Percentiles rank a stretch among this genome's conserved stretches.
Evolutionary conservation across 2,113 vertebrate genomes (phyloP).

Genomic region (Xenopus tropicalis): UCB_Xtro_10.0 CM004445.2:101626001-101626500

Average conservation of each 20-base stretch:
- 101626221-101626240: conserved; percentile 10
- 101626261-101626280: conserved; percentile 10
- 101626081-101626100: background rate
- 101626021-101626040: background rate
- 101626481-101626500: conserved; percentile 65
- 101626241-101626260: conserved; percentile 10
- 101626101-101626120: background rate
- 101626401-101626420: conserved; percentile 50
- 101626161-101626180: too few species aligned
- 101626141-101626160: background rate
- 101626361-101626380: conserved; percentile 53
- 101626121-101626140: background rate
- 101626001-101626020: conserved; percentile 4
- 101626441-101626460: conserved; percentile 71
- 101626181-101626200: too few species aligned
- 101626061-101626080: background rate
- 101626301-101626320: conserved; percentile 40
- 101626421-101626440: conserved; percentile 70
- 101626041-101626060: background rate
- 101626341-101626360: conserved; percentile 48
- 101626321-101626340: conserved; percentile 45
- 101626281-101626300: conserved; percentile 20
- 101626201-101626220: background rate
- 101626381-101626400: conserved; percentile 47
- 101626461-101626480: conserved; percentile 73